Evolutionary conservation across 2,797 vertebrate species (phyloP), one percentile per base, ranked within the genome.

Genomic region (Sphenopsis melanotis): DNA sequence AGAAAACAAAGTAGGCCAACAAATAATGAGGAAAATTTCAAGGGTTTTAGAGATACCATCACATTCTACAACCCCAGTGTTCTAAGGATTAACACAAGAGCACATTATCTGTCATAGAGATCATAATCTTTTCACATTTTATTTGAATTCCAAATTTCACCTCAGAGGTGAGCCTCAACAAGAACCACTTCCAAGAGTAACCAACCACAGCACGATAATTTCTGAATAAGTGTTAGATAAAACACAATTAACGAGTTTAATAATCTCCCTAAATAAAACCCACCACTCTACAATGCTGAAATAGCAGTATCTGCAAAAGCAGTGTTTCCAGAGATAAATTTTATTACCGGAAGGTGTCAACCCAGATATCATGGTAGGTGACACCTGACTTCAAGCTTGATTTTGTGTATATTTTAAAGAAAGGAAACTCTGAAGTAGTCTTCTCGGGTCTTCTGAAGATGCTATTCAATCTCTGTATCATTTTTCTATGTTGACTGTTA

Each of bases 81-180:
- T 88, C 61, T 78, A 71, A 89, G 55, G 60, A 77, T 55, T 83
- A 94, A 91, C 13, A 60, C 47, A 41, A 42, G 89, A 83, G 46
- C 47, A 88, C 75, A 60, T 27, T 49, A 90, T 18, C 47, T 30
- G 26, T 36, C 64, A 75, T 4, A 86, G 80, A 95, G 16, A 87
- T 78, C 74, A 92, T 47, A 10, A 83, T 72, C 77, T 94, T 91
- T 89, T 72, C 86, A 76, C n/a, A 91, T 82, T 81, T 79, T 65
- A 56, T 46, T 88, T 2, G 0, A 47, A 52, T 65, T 94, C 63
- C 55, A 91, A 61, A 82, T 71, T 65, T 75, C 19, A 1, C 61
- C 83, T 89, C 61, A 46, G 76, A 85, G 72, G 85, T 2, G 0
- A 79, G 39, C 52, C 93, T 96, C 84, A 78, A 41, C 27, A 65